Conservation (phyloP, 2,113 vertebrate genomes). For the Marmota flaviventris region DNA sequence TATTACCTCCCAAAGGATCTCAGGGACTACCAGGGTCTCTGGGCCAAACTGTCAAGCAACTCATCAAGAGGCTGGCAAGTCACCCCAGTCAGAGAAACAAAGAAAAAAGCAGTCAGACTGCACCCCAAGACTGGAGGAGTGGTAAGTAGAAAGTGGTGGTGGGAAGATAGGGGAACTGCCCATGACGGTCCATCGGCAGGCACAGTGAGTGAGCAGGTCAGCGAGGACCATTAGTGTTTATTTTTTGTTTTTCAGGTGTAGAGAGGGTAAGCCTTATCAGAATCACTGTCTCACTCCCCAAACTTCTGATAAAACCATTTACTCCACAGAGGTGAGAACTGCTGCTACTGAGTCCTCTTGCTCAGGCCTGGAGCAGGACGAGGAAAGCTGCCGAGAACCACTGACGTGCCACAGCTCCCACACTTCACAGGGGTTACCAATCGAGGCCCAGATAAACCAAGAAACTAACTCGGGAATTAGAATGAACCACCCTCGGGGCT, state of each 20-base stretch:
- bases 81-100: too few species aligned
- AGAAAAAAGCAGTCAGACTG: background rate
- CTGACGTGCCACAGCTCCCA: background rate
- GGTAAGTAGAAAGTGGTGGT: background rate
- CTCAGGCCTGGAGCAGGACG: background rate
- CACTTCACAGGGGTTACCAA: too few species aligned
- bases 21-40: background rate
- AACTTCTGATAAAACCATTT: background rate
- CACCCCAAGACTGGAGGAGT: background rate
- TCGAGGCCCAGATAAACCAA: background rate
- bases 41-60: background rate
- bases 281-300: background rate
- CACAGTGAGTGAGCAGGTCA: background rate
- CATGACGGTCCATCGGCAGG: background rate
- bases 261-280: background rate
- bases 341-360: background rate
- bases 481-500: background rate
- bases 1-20: background rate
- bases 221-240: too few species aligned
- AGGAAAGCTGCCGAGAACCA: background rate
- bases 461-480: background rate
- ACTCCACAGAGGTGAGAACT: background rate
- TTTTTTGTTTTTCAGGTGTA: background rate
- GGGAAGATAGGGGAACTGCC: background rate
- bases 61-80: background rate